A percentile compares a stretch with the other conserved stretches of the same genome.
Conservation (phyloP, 2,797 vertebrate species). For the Amblyopsis hoosieri region DNA sequence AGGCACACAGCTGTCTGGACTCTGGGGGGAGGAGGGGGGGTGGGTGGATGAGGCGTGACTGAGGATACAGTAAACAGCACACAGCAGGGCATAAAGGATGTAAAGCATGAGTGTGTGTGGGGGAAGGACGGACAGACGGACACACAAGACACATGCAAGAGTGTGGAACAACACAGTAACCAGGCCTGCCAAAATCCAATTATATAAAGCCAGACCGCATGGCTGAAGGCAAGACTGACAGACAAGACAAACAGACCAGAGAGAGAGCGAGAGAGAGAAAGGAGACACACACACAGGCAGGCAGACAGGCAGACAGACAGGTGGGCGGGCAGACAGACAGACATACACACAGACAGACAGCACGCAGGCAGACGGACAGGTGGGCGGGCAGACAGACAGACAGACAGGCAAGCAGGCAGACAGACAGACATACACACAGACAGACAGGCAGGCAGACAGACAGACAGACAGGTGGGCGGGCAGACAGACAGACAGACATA, state of each 20-base stretch:
- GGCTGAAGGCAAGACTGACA: constrained; percentile 55
- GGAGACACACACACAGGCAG: no score
- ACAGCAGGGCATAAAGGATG: constrained; percentile 15
- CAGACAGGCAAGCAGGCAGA: no score
- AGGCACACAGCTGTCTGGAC: constrained; percentile 20
- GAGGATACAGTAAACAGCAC: constrained; percentile 1
- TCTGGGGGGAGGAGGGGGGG: constrained; percentile 9
- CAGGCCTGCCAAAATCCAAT: constrained; percentile 61
- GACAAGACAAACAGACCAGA: constrained; percentile 41
- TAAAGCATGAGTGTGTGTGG: constrained; percentile 20
- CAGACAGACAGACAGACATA: no score
- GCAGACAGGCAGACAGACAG: no score
- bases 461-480: no score
- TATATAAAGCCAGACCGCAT: constrained; percentile 48
- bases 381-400: no score
- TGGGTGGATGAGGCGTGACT: constrained; percentile 6
- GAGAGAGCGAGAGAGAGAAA: neutral
- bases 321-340: no score
- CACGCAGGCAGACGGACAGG: no score
- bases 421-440: no score
- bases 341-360: no score
- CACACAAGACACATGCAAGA: constrained; percentile 5
- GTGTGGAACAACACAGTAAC: constrained; percentile 23
- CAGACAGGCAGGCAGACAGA: no score
- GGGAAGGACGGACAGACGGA: constrained; percentile 25